Percentiles rank a stretch among this genome's conserved stretches.
These are phyloP conservation scores for Drosophila melanogaster DNA, from an alignment of 1,140 invertebrate genomes.

Conservation along the genomic window DNA sequence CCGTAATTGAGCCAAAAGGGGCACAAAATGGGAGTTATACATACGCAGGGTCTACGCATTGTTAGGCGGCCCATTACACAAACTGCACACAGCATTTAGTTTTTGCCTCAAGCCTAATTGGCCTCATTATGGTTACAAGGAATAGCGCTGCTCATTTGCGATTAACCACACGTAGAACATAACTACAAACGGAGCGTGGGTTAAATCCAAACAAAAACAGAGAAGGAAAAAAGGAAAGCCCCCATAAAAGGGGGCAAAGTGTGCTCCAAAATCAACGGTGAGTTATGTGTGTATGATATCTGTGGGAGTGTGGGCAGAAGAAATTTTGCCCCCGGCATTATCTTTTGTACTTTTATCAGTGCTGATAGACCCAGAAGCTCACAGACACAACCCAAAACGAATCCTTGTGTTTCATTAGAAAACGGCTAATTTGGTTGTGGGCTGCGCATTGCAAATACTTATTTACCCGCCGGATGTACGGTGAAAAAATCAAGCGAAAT, in stretches of 20 bases:
- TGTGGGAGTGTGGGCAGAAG: constrained; percentile 1
- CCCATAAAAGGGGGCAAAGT: constrained; percentile 21
- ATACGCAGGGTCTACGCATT: constrained; percentile 12
- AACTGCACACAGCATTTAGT: constrained; percentile 74
- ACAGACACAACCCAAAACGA: constrained; percentile 2
- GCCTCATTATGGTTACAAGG: constrained; percentile 66
- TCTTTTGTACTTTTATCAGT: constrained; percentile 67
- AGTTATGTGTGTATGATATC: constrained; percentile 49
- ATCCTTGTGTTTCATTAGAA: constrained; percentile 53
- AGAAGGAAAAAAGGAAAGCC: constrained; percentile 6
- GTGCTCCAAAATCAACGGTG: constrained; percentile 43
- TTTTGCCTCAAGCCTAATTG: constrained; percentile 72
- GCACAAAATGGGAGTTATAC: neutral
- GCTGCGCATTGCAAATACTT: constrained; percentile 25
- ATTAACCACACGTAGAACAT: constrained; percentile 75
- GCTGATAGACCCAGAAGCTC: constrained; percentile 36
- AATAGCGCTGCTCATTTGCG: constrained; percentile 69
- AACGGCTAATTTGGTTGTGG: constrained; percentile 54
- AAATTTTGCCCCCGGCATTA: constrained; percentile 54
- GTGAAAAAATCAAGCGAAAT: constrained; percentile 35
- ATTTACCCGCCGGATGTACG: constrained; percentile 36
- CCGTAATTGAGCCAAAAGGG: constrained; percentile 11
- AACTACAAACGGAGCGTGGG: constrained; percentile 53
- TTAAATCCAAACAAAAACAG: constrained; percentile 18
- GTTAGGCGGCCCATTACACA: constrained; percentile 72